Base-by-base conservation (phyloP, 1,140 invertebrate genomes). In the Heliconius eleuchia region DNA sequence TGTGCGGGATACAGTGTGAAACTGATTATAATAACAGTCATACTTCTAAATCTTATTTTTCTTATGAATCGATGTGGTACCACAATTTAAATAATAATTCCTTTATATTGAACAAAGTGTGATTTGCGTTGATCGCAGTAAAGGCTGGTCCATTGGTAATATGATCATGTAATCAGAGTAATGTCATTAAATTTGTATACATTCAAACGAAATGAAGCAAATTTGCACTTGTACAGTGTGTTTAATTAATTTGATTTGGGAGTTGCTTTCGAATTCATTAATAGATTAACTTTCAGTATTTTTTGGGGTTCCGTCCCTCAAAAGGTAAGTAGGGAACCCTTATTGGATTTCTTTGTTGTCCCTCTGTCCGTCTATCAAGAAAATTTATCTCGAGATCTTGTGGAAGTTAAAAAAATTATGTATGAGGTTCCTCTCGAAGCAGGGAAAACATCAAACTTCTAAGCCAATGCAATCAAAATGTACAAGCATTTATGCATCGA, bases 91-190 rank as follows among this genome's bases (percentile, higher is more conserved):
- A 66, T 66, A 66, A 57, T 57, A 57, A 13, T 66, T 66, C 57
- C 27, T 60, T 37, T 71, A 80, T 80, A 23, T 70, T 76, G 42
- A 80, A 72, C 78, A 71, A 76, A 76, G 23, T 66, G 23, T 66
- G 2, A 66, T 66, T 11, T 66, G 57, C 9, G 23, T 66, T 66
- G 11, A 80, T 80, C 71, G 72, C 74, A 72, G 18, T 72, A 77
- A 66, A 46, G 39, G 46, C 70, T 66, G 76, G 76, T 77, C 66
- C 66, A 80, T 75, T 75, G 73, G 60, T 79, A 79, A 74, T 46
- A 74, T 13, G 66, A 55, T 80, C 74, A 57, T 80, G 74, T 76
- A 80, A 80, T 80, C 78, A 70, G 74, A 37, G 66, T 72, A 52
- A 76, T 80, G 74, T 76, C 50, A 70, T 80, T 80, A 74, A 76